Base-by-base conservation (phyloP, 2,888 invertebrate genomes). In the Troides helena region DNA sequence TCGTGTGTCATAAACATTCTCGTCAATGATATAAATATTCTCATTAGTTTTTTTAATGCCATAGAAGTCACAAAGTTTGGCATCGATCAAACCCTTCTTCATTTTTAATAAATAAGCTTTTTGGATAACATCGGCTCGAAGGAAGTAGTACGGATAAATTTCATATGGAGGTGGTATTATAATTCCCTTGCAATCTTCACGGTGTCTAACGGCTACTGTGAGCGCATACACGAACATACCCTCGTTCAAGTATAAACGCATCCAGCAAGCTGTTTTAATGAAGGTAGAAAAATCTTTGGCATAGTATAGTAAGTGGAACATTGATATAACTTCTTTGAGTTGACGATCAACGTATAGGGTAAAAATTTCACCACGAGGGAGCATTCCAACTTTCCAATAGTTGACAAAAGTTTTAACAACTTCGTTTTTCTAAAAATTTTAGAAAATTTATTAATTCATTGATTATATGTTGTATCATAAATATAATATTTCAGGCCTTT, bases 101-200 rank as follows among this genome's bases (percentile, higher is more conserved):
- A 91, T 91, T 76, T 94, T 94, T 69, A 93, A 82, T 73, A 92
- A 71, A 77, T 93, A 93, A 7, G 93, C 90, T 68, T 91, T 93
- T 72, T 94, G 91, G 76, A 96, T 92, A n/a, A 95, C 94, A 77
- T 95, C 95, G 30, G 93, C 90, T 77, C 95, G 94, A 73, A 95
- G 94, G 85, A 94, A 96, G 82, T 93, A 94, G 88, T 95, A 94
- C 0, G 96, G 96, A 74, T 94, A 91, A 75, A 94, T 90, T 83
- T 94, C 94, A 76, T 94, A 94, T 2, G 93, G 90, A 72, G 94
- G 93, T 60, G 94, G 94, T 46, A 94, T 81, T 43, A 93, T 85
- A 67, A 94, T 85, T 46, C 91, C 91, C 72, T 80, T 89, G 84
- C 89, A 90, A 80, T 93, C 93, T 14, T 88, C 85, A 65, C 93